These are phyloP conservation scores for Muntiacus reevesi DNA, from an alignment of 2,113 vertebrate genomes.

Conservation along the genomic window DNA sequence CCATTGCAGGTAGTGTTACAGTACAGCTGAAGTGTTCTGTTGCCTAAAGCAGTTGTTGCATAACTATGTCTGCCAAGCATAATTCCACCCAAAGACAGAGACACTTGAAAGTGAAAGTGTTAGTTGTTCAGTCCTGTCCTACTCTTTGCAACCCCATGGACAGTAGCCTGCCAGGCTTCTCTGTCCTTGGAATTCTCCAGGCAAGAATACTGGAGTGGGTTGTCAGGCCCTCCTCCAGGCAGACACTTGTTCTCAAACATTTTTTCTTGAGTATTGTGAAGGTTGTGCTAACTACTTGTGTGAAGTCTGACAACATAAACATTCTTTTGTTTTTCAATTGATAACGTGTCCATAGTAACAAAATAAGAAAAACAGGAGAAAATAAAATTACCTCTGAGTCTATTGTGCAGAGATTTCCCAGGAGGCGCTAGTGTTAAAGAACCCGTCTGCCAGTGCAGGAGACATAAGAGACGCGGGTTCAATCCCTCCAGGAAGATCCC, in stretches of 20 bases:
- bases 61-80: conserved; percentile 54
- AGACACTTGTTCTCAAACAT: conserved; percentile 33
- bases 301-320: not conserved
- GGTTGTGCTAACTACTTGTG: not conserved
- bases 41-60: not conserved
- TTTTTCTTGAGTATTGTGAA: not conserved
- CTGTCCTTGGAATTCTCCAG: not conserved
- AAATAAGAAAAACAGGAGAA: not conserved
- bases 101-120: conserved; percentile 8
- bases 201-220: not conserved
- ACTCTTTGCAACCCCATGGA: not conserved
- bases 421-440: not conserved
- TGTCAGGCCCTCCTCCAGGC: not conserved
- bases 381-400: not conserved
- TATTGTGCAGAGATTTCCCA: not conserved
- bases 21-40: conserved; percentile 21
- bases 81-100: conserved; percentile 29
- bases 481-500: not conserved
- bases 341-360: not conserved
- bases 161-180: too few species aligned
- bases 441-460: not conserved
- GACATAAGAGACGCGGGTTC: not conserved
- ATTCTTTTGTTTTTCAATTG: not conserved
- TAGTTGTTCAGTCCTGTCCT: not conserved
- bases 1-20: not conserved